Percentiles rank a stretch among this genome's conserved stretches.
Evolutionary conservation across 2,797 vertebrate species (phyloP).

Genomic region (Lagorchestes hirsutus): DNA sequence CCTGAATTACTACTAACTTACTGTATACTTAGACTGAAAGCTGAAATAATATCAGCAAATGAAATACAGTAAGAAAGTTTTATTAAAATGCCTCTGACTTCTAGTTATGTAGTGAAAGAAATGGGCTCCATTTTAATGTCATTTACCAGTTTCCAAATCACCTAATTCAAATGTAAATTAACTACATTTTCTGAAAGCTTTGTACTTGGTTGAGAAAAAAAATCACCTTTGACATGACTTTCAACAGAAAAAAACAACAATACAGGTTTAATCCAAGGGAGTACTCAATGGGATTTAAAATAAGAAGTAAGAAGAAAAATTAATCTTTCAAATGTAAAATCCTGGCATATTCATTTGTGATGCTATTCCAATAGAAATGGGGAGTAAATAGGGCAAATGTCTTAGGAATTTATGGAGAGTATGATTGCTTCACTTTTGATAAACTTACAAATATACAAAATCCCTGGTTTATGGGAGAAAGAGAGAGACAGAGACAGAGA

Average conservation of each 20-base stretch:
- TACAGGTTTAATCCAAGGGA: not conserved
- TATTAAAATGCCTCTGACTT: conserved; percentile 4
- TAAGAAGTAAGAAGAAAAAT: not conserved
- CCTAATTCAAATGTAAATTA: conserved; percentile 7
- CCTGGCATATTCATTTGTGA: not conserved
- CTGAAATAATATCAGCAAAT: not conserved
- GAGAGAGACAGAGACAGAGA: not conserved
- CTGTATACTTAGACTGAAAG: not conserved
- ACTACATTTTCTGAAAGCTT: conserved; percentile 5
- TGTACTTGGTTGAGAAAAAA: not conserved
- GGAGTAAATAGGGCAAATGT: not conserved
- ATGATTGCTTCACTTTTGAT: not conserved
- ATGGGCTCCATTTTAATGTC: conserved; percentile 1
- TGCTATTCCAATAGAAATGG: not conserved
- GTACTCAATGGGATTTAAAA: not conserved
- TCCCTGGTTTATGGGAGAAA: not conserved
- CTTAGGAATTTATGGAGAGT: not conserved
- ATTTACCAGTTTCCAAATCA: not conserved
- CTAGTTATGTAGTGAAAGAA: not conserved
- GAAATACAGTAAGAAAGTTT: not conserved
- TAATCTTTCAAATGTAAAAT: not conserved
- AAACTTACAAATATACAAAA: not conserved
- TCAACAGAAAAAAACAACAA: not conserved
- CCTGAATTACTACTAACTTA: not conserved
- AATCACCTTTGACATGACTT: conserved; percentile 9